phyloP scores from a whole-genome alignment of 2,113 vertebrate species.

The Callaeas wilsoni region DNA sequence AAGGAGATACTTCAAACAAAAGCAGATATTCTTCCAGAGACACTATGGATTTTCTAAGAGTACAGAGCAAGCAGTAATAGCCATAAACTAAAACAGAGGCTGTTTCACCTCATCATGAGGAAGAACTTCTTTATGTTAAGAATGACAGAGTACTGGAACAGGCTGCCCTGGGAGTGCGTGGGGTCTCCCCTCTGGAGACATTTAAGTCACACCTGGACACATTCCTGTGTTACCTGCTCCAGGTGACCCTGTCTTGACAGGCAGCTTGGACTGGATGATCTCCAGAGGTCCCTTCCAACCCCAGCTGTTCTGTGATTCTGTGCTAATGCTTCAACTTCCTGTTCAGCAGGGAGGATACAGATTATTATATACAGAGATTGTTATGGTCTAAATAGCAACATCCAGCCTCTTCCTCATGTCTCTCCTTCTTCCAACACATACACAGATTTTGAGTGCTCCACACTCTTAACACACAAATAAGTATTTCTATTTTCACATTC shows the following conservation, averaged over 20 bases:
- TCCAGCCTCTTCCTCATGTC: not conserved
- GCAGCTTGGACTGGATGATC: not conserved
- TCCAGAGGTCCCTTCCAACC: not conserved
- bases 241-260: not conserved
- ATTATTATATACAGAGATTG: not conserved
- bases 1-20: not conserved
- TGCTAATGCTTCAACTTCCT: not conserved
- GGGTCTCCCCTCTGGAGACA: not conserved
- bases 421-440: rapidly evolving
- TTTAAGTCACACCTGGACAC: not conserved
- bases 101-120: not conserved
- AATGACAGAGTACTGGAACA: not conserved
- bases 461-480: not conserved
- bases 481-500: not conserved
- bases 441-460: not conserved
- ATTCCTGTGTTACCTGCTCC: not conserved
- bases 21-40: not conserved
- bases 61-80: not conserved
- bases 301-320: not conserved
- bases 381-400: not conserved
- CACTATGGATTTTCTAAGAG: rapidly evolving
- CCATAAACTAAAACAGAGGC: not conserved
- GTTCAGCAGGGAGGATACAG: rapidly evolving
- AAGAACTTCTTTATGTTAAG: not conserved
- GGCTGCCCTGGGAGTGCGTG: not conserved